These are phyloP conservation scores for Rhinichthys osculus DNA, from an alignment of 2,797 vertebrate genomes.

Conservation along the genomic window DNA sequence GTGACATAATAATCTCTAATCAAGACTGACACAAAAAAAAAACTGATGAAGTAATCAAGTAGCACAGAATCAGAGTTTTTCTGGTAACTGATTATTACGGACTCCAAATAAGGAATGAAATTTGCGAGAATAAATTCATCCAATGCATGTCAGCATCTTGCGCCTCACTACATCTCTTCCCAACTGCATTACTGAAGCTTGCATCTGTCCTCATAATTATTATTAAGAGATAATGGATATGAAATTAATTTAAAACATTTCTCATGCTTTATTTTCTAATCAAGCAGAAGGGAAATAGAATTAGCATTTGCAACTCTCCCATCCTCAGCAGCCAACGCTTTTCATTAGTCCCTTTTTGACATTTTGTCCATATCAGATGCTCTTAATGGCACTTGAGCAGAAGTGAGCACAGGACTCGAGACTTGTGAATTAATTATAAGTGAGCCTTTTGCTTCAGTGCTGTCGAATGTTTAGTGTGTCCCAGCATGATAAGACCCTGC, in stretches of 20 bases:
- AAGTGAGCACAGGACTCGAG: neutral
- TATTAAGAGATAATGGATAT: neutral
- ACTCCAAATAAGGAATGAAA: no score
- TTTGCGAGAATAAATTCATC: neutral
- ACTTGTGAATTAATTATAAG: constrained; percentile 34
- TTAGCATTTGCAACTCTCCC: constrained; percentile 3
- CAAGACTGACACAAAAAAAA: no score
- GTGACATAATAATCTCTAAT: no score
- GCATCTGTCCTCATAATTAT: constrained; percentile 12
- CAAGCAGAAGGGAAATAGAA: constrained; percentile 2
- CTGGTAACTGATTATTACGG: no score
- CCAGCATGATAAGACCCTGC: neutral
- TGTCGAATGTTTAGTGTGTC: constrained; percentile 10
- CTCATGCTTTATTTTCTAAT: neutral
- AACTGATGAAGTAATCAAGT: no score
- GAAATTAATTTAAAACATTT: neutral
- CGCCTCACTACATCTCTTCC: neutral
- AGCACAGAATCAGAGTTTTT: no score
- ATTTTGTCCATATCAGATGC: constrained; percentile 50
- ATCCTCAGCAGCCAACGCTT: constrained; percentile 13
- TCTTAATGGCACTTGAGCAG: constrained; percentile 45
- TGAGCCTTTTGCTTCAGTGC: neutral
- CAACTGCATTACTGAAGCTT: constrained; percentile 25
- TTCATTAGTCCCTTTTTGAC: constrained; percentile 41
- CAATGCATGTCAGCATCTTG: constrained; percentile 8